Evolutionary conservation across 2,797 vertebrate species (phyloP).

Genomic region (Stomatorhinus walkeri): DNA sequence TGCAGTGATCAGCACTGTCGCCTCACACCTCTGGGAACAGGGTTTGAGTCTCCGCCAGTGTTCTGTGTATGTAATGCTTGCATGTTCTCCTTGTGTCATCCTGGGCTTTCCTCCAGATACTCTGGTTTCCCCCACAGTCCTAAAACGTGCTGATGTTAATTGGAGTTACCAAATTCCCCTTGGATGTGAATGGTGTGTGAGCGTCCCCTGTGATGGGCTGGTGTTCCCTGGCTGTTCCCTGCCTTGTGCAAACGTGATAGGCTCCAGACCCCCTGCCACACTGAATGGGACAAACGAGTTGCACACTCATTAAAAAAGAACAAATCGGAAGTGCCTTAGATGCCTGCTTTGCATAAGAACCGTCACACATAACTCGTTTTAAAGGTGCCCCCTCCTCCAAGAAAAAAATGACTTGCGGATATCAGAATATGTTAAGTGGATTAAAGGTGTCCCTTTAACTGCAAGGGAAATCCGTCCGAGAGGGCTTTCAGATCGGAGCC

Average conservation of each 20-base stretch:
- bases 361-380: background rate
- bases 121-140: background rate
- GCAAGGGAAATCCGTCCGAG: background rate
- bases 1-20: background rate
- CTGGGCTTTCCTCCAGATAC: background rate
- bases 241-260: background rate
- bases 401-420: background rate
- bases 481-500: background rate
- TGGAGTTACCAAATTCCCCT: background rate
- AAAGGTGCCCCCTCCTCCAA: background rate
- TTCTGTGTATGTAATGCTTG: background rate
- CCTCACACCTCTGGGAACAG: background rate
- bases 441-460: background rate
- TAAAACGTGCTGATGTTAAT: background rate
- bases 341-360: background rate
- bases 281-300: background rate
- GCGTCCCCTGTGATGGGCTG: background rate
- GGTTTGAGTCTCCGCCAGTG: background rate
- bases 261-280: background rate
- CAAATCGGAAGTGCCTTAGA: background rate
- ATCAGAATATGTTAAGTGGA: background rate
- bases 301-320: background rate
- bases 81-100: background rate
- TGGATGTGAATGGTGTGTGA: background rate
- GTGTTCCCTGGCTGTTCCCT: background rate